These are phyloP conservation scores for Pristionchus entomophagus DNA, from an alignment of 2,888 invertebrate genomes.

Conservation along the genomic window DNA sequence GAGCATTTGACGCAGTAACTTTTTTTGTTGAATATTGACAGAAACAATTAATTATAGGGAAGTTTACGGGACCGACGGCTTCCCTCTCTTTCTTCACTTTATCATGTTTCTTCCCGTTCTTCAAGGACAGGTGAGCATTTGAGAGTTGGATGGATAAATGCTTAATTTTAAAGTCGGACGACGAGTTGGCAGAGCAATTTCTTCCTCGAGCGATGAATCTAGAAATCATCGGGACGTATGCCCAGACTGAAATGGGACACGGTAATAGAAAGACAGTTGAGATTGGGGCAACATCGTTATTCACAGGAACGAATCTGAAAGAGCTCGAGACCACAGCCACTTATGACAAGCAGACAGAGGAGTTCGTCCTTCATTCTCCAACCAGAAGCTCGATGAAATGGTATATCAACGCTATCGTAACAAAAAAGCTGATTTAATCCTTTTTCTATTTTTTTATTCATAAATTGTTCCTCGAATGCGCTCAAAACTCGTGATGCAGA, in stretches of 20 bases:
- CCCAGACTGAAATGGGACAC: slow-evolving; percentile 95
- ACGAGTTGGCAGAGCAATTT: not conserved
- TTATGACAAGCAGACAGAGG: slow-evolving; percentile 87
- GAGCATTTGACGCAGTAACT: not conserved
- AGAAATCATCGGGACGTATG: slow-evolving; percentile 92
- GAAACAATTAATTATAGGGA: not conserved
- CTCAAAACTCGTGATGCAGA: too few species aligned
- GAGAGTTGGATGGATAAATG: not conserved
- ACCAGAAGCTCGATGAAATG: slow-evolving; percentile 84
- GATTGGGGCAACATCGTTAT: too few species aligned
- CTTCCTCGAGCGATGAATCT: slow-evolving; percentile 82
- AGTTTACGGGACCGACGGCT: not conserved
- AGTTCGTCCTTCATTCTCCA: slow-evolving; percentile 91
- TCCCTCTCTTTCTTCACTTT: slow-evolving; percentile 49
- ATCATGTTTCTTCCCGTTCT: slow-evolving; percentile 64
- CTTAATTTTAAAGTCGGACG: not conserved
- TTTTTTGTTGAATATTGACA: too few species aligned
- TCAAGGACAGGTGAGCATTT: slow-evolving; percentile 53
- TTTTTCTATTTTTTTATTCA: too few species aligned
- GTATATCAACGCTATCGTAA: slow-evolving; percentile 47
- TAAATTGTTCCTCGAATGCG: too few species aligned
- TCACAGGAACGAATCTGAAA: slow-evolving; percentile 84
- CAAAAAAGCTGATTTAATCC: too few species aligned
- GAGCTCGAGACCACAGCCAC: slow-evolving; percentile 94
- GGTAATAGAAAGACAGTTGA: slow-evolving; percentile 44